These are phyloP conservation scores for Coracopsis vasa DNA, from an alignment of 2,113 vertebrate species.

Conservation along the genomic window DNA sequence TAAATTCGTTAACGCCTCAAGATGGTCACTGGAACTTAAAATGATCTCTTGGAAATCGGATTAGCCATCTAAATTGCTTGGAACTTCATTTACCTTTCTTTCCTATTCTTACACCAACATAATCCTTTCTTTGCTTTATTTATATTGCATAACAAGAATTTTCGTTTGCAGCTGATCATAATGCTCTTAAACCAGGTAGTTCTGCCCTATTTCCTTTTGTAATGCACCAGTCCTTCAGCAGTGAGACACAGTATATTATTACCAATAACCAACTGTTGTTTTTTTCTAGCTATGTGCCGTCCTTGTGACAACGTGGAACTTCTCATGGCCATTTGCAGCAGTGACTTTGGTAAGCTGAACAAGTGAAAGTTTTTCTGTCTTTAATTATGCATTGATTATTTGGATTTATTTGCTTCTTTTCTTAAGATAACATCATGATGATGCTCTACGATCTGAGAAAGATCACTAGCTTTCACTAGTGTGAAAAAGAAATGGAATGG, in stretches of 20 bases:
- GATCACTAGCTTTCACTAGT: neutral
- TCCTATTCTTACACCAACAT: neutral
- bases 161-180: neutral
- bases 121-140: neutral
- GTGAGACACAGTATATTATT: too few species aligned
- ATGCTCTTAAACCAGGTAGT: neutral
- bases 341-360: constrained; percentile 79
- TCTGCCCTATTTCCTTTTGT: neutral
- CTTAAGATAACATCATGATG: neutral
- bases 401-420: neutral
- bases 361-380: neutral
- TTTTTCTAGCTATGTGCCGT: constrained; percentile 71
- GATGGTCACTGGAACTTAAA: neutral
- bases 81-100: neutral
- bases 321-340: constrained; percentile 83
- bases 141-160: neutral
- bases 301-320: constrained; percentile 80
- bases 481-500: neutral
- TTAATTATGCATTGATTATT: neutral
- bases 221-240: neutral
- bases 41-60: neutral
- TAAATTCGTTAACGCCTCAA: neutral
- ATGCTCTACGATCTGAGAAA: neutral
- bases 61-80: neutral
- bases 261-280: neutral